These are phyloP conservation scores for Dasyurus viverrinus DNA, from an alignment of 2,113 vertebrate species.

Conservation along the genomic window DNA sequence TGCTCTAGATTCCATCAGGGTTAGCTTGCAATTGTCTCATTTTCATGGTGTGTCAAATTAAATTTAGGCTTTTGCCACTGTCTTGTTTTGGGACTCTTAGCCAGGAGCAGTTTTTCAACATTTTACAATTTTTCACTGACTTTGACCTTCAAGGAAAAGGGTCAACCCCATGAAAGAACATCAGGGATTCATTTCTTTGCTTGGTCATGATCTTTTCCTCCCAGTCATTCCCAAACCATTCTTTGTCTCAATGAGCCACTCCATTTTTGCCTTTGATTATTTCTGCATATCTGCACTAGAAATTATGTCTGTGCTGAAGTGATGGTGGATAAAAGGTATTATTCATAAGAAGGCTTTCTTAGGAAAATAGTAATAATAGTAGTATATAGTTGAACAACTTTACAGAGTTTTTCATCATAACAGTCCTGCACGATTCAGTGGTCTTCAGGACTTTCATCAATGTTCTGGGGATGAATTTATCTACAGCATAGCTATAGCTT, in stretches of 20 bases:
- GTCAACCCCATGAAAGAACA: not conserved
- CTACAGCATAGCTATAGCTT: not conserved
- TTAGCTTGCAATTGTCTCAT: slow-evolving; percentile 69
- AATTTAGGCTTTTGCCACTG: slow-evolving; percentile 62
- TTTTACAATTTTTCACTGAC: slow-evolving; percentile 48
- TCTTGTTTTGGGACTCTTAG: slow-evolving; percentile 26
- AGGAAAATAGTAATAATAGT: not conserved
- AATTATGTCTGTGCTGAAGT: not conserved
- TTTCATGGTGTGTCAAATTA: slow-evolving; percentile 72
- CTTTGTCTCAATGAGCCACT: not conserved
- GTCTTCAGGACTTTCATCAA: not conserved
- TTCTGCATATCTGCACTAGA: not conserved
- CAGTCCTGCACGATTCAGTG: not conserved
- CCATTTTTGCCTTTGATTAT: not conserved
- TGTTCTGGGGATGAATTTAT: not conserved
- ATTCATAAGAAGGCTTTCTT: not conserved
- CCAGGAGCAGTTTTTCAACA: slow-evolving; percentile 45
- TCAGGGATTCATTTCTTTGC: slow-evolving; percentile 51
- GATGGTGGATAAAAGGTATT: not conserved
- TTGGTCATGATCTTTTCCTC: not conserved
- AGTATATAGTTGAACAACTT: not conserved
- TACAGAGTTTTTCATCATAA: not conserved
- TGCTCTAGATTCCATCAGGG: slow-evolving; percentile 62
- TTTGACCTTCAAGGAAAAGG: slow-evolving; percentile 71
- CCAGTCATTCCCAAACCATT: not conserved